Evolutionary conservation across 2,888 invertebrate genomes (phyloP).

Genomic region (Andrena minutula): DNA sequence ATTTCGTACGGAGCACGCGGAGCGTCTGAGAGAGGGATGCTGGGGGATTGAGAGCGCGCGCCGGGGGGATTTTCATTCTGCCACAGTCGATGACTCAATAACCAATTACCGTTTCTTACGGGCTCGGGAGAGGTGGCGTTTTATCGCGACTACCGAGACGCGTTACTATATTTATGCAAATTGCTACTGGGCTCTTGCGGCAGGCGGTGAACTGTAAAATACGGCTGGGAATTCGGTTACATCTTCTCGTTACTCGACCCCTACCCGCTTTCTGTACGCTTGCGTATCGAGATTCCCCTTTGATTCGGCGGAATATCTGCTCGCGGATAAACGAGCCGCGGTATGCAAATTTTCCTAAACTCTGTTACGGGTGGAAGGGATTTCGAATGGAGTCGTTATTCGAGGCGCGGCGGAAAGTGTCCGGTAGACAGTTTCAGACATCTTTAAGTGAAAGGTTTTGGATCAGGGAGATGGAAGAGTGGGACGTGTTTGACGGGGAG

Average conservation of each 20-base stretch:
- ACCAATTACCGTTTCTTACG: slow-evolving; percentile 79
- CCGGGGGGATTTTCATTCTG: slow-evolving; percentile 53
- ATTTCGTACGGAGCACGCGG: slow-evolving; percentile 52
- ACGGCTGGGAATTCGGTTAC: slow-evolving; percentile 74
- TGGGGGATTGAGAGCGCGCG: slow-evolving; percentile 21
- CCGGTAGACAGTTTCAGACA: background rate
- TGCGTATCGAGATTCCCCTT: slow-evolving; percentile 45
- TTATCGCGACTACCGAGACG: slow-evolving; percentile 63
- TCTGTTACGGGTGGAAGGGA: slow-evolving; percentile 10
- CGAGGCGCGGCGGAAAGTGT: background rate
- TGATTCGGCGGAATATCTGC: slow-evolving; percentile 33
- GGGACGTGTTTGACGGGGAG: background rate
- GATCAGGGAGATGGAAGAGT: background rate
- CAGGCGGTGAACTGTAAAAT: slow-evolving; percentile 74
- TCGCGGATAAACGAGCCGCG: slow-evolving; percentile 23
- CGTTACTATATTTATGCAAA: slow-evolving; percentile 78
- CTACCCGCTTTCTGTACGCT: slow-evolving; percentile 26
- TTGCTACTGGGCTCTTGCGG: slow-evolving; percentile 68
- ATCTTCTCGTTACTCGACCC: slow-evolving; percentile 64
- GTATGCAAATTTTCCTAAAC: slow-evolving; percentile 27
- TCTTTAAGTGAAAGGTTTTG: background rate
- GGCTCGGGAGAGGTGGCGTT: slow-evolving; percentile 60
- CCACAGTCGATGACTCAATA: slow-evolving; percentile 77
- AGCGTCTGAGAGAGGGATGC: slow-evolving; percentile 18
- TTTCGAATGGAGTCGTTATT: slow-evolving; percentile 6